phyloP scores from a whole-genome alignment of 2,888 invertebrate genomes.

The Drosophila sordidapex region DNA sequence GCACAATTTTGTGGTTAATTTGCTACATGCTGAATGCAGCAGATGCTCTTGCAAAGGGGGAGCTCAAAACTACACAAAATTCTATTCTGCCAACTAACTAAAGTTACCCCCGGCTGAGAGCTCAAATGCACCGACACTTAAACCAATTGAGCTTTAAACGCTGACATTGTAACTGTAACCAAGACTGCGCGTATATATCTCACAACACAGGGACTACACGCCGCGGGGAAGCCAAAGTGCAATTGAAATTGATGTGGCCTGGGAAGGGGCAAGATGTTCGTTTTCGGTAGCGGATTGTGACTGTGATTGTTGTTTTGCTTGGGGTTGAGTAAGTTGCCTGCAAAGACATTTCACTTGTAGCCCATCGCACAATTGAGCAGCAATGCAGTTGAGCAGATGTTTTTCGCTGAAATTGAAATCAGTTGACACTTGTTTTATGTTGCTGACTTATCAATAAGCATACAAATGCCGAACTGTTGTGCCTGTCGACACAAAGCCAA shows the following conservation, averaged over 20 bases:
- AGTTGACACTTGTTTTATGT: conserved; percentile 47
- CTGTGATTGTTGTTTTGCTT: not conserved
- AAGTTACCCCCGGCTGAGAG: conserved; percentile 23
- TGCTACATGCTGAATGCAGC: conserved; percentile 20
- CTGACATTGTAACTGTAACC: conserved; percentile 49
- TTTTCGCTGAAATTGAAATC: conserved; percentile 41
- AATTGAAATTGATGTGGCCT: conserved; percentile 62
- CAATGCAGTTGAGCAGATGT: conserved; percentile 33
- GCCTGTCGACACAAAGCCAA: conserved; percentile 16
- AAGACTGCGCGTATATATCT: conserved; percentile 17
- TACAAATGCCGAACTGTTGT: conserved; percentile 66
- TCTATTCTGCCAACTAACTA: conserved; percentile 5
- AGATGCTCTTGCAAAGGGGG: conserved; percentile 14
- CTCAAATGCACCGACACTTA: conserved; percentile 65
- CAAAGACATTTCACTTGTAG: conserved; percentile 59
- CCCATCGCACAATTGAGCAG: conserved; percentile 53
- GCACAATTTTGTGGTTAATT: conserved; percentile 59
- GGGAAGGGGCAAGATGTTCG: conserved; percentile 3
- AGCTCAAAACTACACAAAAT: conserved; percentile 14
- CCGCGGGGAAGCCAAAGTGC: conserved; percentile 42
- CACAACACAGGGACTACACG: conserved; percentile 1
- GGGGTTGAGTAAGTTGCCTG: conserved; percentile 8
- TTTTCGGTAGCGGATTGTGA: not conserved
- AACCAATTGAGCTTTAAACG: conserved; percentile 78
- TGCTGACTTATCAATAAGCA: conserved; percentile 58